These are phyloP conservation scores for Erebia palarica DNA, from an alignment of 2,888 invertebrate species.

Conservation along the genomic window DNA sequence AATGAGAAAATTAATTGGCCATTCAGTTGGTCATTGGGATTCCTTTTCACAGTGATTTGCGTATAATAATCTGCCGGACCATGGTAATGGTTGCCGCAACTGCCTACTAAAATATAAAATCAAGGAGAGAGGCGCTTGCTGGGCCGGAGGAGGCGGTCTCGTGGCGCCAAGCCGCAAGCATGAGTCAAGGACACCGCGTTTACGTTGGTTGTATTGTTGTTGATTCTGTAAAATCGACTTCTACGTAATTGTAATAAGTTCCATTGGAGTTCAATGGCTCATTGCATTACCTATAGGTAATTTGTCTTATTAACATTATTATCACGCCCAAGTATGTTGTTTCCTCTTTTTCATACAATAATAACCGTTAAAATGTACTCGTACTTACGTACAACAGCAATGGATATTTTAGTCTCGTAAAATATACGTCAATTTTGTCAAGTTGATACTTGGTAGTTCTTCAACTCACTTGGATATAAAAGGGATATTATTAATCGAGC, in stretches of 20 bases:
- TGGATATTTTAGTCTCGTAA: background rate
- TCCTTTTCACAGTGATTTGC: constrained; percentile 56
- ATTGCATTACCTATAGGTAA: constrained; percentile 23
- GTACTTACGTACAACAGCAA: background rate
- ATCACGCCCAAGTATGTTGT: constrained; percentile 30
- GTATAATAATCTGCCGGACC: constrained; percentile 56
- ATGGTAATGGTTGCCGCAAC: constrained; percentile 43
- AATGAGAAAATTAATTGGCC: constrained; percentile 41
- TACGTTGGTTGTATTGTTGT: constrained; percentile 32
- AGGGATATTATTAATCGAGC: no score
- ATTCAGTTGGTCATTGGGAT: constrained; percentile 49
- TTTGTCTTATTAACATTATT: constrained; percentile 29
- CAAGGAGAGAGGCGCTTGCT: constrained; percentile 41
- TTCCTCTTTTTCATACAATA: constrained; percentile 21
- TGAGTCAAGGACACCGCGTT: constrained; percentile 60
- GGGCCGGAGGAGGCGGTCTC: constrained; percentile 30
- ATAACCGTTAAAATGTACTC: background rate
- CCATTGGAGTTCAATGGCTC: constrained; percentile 27
- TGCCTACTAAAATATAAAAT: constrained; percentile 52
- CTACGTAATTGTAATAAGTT: constrained; percentile 38
- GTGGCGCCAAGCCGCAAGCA: constrained; percentile 59
- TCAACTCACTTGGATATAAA: no score
- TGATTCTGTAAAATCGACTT: constrained; percentile 17
- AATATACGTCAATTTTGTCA: no score
- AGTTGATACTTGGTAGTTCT: no score